Percentiles rank a stretch among this genome's conserved stretches.
These are phyloP conservation scores for Stegodyphus mimosarum DNA, from an alignment of 1,140 invertebrate species.

Conservation along the genomic window DNA sequence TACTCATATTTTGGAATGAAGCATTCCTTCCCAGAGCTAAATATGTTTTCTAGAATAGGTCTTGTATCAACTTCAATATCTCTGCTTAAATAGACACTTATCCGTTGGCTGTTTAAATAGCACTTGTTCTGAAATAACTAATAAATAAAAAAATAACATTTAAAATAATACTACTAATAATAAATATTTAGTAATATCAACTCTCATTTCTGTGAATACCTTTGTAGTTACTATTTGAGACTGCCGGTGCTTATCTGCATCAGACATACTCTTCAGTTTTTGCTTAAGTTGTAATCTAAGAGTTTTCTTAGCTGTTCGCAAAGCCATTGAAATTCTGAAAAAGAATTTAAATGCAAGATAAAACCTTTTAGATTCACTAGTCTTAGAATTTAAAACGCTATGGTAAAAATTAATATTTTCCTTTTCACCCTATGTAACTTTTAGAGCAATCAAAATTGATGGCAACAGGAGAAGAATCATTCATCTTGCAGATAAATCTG, in stretches of 20 bases:
- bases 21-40: slow-evolving; percentile 74
- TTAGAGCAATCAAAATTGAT: too few species aligned
- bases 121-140: slow-evolving; percentile 31
- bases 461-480: too few species aligned
- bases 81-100: slow-evolving; percentile 82
- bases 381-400: too few species aligned
- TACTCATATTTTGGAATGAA: slow-evolving; percentile 76
- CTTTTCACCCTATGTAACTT: too few species aligned
- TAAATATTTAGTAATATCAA: background rate
- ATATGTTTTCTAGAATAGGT: slow-evolving; percentile 75
- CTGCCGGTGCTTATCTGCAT: slow-evolving; percentile 13
- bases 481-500: too few species aligned
- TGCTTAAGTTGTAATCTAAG: slow-evolving; percentile 24
- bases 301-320: slow-evolving; percentile 28
- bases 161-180: background rate
- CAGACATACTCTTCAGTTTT: slow-evolving; percentile 33
- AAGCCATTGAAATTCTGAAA: slow-evolving; percentile 9
- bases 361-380: too few species aligned
- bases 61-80: slow-evolving; percentile 79
- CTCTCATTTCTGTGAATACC: background rate
- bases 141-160: background rate
- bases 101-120: slow-evolving; percentile 70
- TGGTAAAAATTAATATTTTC: background rate
- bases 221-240: slow-evolving; percentile 28
- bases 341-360: background rate